Evolutionary conservation across 2,888 invertebrate species (phyloP), one percentile per base, ranked within the genome.

Genomic region (Dicranocentrus wangi): DNA sequence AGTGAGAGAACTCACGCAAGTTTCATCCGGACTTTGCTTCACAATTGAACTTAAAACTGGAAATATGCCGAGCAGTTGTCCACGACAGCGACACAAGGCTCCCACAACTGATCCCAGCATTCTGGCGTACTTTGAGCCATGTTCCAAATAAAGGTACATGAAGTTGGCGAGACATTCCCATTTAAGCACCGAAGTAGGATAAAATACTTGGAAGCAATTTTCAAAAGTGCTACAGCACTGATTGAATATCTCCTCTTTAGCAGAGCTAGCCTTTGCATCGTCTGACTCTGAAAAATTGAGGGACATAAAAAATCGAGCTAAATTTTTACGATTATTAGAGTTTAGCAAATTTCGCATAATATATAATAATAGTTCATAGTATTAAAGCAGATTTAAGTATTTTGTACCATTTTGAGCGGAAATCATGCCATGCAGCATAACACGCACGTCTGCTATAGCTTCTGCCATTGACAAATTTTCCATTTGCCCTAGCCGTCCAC

Each of bases 151-250:
- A 47, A 85, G 75, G 42, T 81, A 81, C 82, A 86, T 78, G 71
- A 86, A 86, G 63, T 86, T 85, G 1, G 87, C 88, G 8, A 98
- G 90, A 87, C 95, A 95, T 84, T 93, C 93, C 97, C 98, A 98
- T 88, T 98, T 98, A 69, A 98, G 90, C 71, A 93, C 93, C 0
- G 95, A 94, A 0, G 97, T 97, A 0, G 98, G 98, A 89, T 96
- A 98, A 90, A 99, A 98, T 0, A 96, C 96, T 89, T 98, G 96
- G 88, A 97, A 98, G 88, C 98, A 97, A 1, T 94, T 91, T 0
- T 95, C 94, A 88, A 97, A 95, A 0, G 97, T 96, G 72, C 93
- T 92, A 86, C 97, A 96, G 77, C 96, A 96, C 88, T 98, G 97
- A 70, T 94, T 94, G 72, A 97, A 89, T 84, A 98, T 94, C 39